Evolutionary conservation across 2,888 invertebrate species (phyloP).

Genomic region (Bellardia bayeri): DNA sequence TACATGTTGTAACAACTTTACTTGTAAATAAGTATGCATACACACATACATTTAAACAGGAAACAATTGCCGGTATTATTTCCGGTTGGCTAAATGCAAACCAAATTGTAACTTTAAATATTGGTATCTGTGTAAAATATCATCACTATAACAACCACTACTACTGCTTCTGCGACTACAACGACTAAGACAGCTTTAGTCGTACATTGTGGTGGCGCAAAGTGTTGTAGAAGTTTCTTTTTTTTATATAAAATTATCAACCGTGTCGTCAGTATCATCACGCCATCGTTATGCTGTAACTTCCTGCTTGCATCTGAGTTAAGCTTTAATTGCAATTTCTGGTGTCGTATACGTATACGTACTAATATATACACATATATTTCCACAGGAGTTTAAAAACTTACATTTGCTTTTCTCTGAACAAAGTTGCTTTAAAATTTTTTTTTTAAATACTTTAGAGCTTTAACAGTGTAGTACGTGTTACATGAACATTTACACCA

Average conservation of each 20-base stretch:
- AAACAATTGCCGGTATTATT: slow-evolving; percentile 73
- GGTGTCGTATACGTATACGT: slow-evolving; percentile 57
- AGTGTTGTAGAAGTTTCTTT: slow-evolving; percentile 31
- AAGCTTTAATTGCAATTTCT: slow-evolving; percentile 74
- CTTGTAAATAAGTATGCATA: slow-evolving; percentile 1
- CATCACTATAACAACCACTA: slow-evolving; percentile 27
- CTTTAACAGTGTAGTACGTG: slow-evolving; percentile 36
- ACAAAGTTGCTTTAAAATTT: slow-evolving; percentile 60
- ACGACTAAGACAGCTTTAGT: slow-evolving; percentile 27
- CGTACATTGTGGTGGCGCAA: slow-evolving; percentile 27
- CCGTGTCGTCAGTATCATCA: slow-evolving; percentile 72
- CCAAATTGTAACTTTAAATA: slow-evolving; percentile 56
- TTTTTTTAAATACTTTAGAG: slow-evolving; percentile 4
- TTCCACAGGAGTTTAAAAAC: slow-evolving; percentile 13
- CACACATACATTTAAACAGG: slow-evolving; percentile 43
- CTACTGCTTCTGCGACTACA: slow-evolving; percentile 12
- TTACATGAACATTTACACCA: slow-evolving; percentile 31
- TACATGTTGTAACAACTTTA: slow-evolving; percentile 39
- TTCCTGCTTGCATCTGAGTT: slow-evolving; percentile 70
- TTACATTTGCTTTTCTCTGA: slow-evolving; percentile 29
- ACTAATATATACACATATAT: slow-evolving; percentile 8
- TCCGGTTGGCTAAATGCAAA: slow-evolving; percentile 72
- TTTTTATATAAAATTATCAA: slow-evolving; percentile 63
- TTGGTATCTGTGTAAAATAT: slow-evolving; percentile 49
- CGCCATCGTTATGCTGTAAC: slow-evolving; percentile 68